phyloP scores from a whole-genome alignment of 2,113 vertebrate species.

The Muscicapa adusta region DNA sequence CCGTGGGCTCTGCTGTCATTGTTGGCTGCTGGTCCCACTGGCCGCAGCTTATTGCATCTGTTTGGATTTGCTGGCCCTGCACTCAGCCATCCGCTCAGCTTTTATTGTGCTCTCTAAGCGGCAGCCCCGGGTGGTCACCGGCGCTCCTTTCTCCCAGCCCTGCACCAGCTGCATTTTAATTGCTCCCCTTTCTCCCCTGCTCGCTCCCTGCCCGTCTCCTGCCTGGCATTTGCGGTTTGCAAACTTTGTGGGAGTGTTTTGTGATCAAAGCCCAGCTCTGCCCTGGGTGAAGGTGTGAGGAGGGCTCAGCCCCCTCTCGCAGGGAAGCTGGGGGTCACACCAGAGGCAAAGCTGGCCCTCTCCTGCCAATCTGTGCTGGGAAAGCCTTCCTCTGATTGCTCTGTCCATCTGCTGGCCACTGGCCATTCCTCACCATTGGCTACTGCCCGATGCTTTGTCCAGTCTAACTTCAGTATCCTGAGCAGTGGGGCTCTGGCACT shows the following conservation, averaged over 20 bases:
- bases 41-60: constrained; percentile 27
- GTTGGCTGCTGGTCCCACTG: constrained; percentile 53
- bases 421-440: background rate
- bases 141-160: background rate
- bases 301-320: background rate
- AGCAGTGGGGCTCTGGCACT: background rate
- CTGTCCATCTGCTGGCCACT: background rate
- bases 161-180: constrained; percentile 50
- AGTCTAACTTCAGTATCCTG: background rate
- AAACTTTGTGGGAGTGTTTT: background rate
- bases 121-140: background rate
- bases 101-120: background rate
- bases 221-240: background rate
- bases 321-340: background rate
- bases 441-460: background rate
- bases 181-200: background rate
- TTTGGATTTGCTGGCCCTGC: constrained; percentile 22
- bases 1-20: constrained; percentile 11
- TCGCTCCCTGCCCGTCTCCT: background rate
- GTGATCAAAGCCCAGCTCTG: rapidly evolving
- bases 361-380: background rate
- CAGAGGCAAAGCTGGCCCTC: background rate
- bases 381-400: background rate
- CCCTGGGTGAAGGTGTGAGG: background rate
- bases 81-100: constrained; percentile 31